A percentile compares a stretch with the other conserved stretches of the same genome.
Conservation (phyloP, 2,888 invertebrate species). For the Dryobotodes eremita region DNA sequence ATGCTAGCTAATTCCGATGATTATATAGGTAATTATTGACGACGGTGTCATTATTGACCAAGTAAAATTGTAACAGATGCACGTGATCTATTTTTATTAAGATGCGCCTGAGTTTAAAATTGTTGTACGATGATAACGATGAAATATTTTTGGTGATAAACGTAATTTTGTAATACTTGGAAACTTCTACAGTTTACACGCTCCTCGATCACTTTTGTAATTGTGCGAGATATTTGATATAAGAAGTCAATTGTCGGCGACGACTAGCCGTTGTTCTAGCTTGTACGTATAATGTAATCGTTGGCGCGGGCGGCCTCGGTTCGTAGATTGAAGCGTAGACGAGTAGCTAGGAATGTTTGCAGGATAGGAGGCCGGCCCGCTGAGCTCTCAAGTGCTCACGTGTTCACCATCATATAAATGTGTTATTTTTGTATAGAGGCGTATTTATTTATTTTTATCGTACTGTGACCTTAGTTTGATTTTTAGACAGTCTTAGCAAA, state of each 20-base stretch:
- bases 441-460: conserved; percentile 89
- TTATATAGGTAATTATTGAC: conserved; percentile 56
- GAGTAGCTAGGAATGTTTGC: conserved; percentile 64
- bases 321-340: conserved; percentile 60
- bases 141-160: conserved; percentile 85
- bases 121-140: conserved; percentile 68
- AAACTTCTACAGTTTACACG: conserved; percentile 83
- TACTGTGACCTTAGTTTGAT: conserved; percentile 84
- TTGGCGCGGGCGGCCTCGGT: conserved; percentile 65
- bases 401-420: conserved; percentile 87
- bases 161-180: conserved; percentile 85
- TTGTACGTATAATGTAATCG: conserved; percentile 53
- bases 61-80: conserved; percentile 65
- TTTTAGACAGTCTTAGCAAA: conserved; percentile 85
- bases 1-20: conserved; percentile 61
- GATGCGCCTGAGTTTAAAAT: conserved; percentile 78
- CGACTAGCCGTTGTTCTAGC: conserved; percentile 69
- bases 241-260: conserved; percentile 83
- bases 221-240: conserved; percentile 84
- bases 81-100: conserved; percentile 84
- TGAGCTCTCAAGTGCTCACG: conserved; percentile 83
- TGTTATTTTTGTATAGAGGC: conserved; percentile 90
- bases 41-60: conserved; percentile 77
- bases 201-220: conserved; percentile 89
- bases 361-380: conserved; percentile 68